Evolutionary conservation across 2,888 invertebrate species (phyloP).

Genomic region (Lacanobia wlatinum): DNA sequence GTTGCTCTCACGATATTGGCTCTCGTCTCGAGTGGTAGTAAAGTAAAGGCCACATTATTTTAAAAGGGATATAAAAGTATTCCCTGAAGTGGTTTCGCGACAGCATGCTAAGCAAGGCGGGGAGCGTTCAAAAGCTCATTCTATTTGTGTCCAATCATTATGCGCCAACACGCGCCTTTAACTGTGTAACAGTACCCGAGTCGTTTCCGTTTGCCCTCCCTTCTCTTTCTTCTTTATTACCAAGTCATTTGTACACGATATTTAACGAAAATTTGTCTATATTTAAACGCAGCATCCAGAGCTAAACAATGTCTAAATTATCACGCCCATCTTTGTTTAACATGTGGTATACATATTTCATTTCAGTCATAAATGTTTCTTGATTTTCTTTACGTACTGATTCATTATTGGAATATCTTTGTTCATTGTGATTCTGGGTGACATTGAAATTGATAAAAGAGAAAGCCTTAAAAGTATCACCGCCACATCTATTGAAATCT

Average conservation of each 20-base stretch:
- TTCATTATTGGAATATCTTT: conserved; percentile 29
- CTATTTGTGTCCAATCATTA: conserved; percentile 88
- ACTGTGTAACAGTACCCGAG: conserved; percentile 87
- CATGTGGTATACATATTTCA: conserved; percentile 41
- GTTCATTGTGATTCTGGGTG: conserved; percentile 15
- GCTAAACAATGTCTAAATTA: conserved; percentile 69
- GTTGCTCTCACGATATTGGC: conserved; percentile 60
- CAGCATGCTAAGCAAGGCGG: conserved; percentile 81
- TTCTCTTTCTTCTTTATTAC: conserved; percentile 78
- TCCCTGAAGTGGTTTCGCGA: conserved; percentile 85
- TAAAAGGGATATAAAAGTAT: conserved; percentile 80
- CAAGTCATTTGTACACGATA: conserved; percentile 79
- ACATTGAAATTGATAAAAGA: conserved; percentile 27
- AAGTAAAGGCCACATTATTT: conserved; percentile 68
- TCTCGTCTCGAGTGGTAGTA: conserved; percentile 68
- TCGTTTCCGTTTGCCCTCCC: conserved; percentile 86
- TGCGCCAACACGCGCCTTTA: conserved; percentile 87
- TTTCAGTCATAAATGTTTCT: conserved; percentile 31
- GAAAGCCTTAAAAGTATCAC: conserved; percentile 22
- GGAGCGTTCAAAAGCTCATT: conserved; percentile 80
- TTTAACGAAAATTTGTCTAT: conserved; percentile 74
- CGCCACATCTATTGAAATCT: conserved; percentile 27
- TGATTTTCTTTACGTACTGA: conserved; percentile 11
- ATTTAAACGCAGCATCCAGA: conserved; percentile 64
- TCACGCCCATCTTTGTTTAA: conserved; percentile 51